These are phyloP conservation scores for Hedya salicella DNA, from an alignment of 2,888 invertebrate species.

Conservation along the genomic window DNA sequence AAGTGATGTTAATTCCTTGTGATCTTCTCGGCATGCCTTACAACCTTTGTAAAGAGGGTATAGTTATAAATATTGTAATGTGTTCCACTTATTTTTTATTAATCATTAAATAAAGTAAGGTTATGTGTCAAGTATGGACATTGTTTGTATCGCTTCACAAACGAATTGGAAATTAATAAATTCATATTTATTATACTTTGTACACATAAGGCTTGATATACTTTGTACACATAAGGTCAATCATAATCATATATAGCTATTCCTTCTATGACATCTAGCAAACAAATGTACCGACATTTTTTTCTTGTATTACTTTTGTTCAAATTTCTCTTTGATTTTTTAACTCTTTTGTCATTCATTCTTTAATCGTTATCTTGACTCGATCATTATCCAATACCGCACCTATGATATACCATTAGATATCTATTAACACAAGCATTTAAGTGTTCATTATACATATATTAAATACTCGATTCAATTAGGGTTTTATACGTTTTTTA, in stretches of 20 bases:
- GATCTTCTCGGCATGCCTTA: conserved; percentile 18
- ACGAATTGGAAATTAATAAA: no score
- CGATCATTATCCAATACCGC: background rate
- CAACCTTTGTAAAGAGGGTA: conserved; percentile 31
- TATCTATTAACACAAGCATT: background rate
- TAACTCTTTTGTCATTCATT: no score
- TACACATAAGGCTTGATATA: no score
- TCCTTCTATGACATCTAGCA: no score
- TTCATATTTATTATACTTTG: no score
- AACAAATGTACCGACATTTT: no score
- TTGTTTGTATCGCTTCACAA: background rate
- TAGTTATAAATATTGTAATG: conserved; percentile 28
- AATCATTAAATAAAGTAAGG: background rate
- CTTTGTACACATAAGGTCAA: no score
- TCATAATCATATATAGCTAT: no score
- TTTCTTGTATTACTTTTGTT: no score
- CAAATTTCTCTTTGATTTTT: no score
- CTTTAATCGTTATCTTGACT: no score
- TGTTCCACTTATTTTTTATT: conserved; percentile 31
- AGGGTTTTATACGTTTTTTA: conserved; percentile 22
- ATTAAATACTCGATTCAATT: conserved; percentile 10
- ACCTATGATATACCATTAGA: background rate
- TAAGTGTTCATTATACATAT: background rate
- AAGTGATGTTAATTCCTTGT: conserved; percentile 29
- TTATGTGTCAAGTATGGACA: background rate